Base-by-base conservation (phyloP, 30 jellyfish, hydroid and myxozoan genomes). In the Hydra vulgaris region DNA sequence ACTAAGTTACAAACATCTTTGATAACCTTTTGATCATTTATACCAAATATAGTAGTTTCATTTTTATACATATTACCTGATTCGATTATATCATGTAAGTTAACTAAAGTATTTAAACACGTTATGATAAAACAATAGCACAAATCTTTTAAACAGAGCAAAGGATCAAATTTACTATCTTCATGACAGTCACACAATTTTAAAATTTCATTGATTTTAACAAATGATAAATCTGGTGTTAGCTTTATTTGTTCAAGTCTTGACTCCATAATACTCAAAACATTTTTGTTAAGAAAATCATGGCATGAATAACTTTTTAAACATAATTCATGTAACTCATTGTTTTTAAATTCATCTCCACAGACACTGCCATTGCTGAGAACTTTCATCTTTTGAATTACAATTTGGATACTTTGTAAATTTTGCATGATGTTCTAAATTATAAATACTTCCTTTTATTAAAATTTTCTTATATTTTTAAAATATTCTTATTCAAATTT, bases 1-100 rank as follows among this genome's bases (percentile, higher is more conserved):
- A 78, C 67, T 22, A 78, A 61, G 55, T 78, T 54, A 27, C 27
- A 19, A 1, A 54, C 52, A 78, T 40, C 74, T 0, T 27, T 27
- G 3, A 78, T 22, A 0, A 25, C 20, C 23, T 18, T 78, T 54
- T 78, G 77, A 40, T 78, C 85, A 20, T 40, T 40, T 8, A 78
- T 77, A 0, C 85, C 85, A 27, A 78, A 53, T 7, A 78, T 17
- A 66, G 52, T 78, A 0, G 85, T 19, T 53, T 26, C 53, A n/a
- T 16, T 18, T 0, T 40, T 40, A 3, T 40, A 12, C 8, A 12
- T 12, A 5, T 40, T 12, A 40, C 5, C 5, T 3, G 61, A 5
- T 3, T 40, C 61, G 5, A 40, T 40, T 40, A 40, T 12, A 40
- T 40, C 5, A 40, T 12, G 61, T 12, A 40, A 40, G 5, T 5